Evolutionary conservation across 2,888 invertebrate species (phyloP).

Genomic region (Latrodectus elegans): DNA sequence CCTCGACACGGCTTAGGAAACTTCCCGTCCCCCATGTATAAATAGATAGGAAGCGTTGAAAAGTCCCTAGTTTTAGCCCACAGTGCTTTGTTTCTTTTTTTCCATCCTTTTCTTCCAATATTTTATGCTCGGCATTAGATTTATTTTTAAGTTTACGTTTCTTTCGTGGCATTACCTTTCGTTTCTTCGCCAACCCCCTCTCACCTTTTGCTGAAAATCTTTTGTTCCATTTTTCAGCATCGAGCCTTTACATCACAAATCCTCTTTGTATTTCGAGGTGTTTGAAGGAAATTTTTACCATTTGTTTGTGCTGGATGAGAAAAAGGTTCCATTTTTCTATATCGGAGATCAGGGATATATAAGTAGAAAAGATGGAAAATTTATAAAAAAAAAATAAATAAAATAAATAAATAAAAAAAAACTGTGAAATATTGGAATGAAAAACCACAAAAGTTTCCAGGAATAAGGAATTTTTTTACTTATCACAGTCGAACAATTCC

Average conservation of each 20-base stretch:
- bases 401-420: too few species aligned
- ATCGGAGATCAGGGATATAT: background rate
- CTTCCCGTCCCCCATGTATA: slow-evolving; percentile 40
- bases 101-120: slow-evolving; percentile 24
- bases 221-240: slow-evolving; percentile 45
- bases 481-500: background rate
- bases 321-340: background rate
- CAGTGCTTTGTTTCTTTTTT: background rate
- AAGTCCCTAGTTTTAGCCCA: slow-evolving; percentile 23
- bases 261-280: slow-evolving; percentile 46
- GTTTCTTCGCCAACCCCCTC: background rate
- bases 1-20: slow-evolving; percentile 39
- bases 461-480: background rate
- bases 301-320: slow-evolving; percentile 18
- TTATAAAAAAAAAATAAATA: too few species aligned
- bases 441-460: slow-evolving; percentile 2
- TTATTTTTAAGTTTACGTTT: slow-evolving; percentile 9
- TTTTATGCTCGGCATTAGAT: slow-evolving; percentile 25
- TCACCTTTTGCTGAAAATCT: background rate
- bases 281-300: slow-evolving; percentile 28
- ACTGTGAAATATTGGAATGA: background rate
- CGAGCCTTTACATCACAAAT: slow-evolving; percentile 22
- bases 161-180: slow-evolving; percentile 1
- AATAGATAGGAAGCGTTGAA: slow-evolving; percentile 38
- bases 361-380: background rate